Conservation (phyloP, 2,888 invertebrate species). For the Sthenelais limicola region DNA sequence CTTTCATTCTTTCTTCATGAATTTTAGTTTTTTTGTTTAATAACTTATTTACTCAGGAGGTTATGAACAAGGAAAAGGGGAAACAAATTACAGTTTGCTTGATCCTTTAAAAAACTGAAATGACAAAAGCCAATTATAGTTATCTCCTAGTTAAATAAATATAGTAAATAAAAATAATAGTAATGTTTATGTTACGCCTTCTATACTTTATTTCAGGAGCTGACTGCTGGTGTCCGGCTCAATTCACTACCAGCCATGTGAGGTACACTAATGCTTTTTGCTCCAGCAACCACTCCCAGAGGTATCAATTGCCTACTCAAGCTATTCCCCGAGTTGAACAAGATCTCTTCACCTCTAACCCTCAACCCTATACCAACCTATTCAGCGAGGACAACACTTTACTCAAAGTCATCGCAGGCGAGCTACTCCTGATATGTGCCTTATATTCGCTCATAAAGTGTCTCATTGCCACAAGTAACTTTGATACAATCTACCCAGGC, state of each 20-base stretch:
- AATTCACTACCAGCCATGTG: conserved; percentile 10
- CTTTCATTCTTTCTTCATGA: too few species aligned
- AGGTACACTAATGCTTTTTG: background rate
- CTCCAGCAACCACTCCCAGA: background rate
- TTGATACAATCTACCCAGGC: background rate
- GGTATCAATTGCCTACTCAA: background rate
- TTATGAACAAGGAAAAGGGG: too few species aligned
- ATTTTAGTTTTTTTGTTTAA: too few species aligned
- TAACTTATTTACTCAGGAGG: too few species aligned
- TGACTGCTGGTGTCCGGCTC: conserved; percentile 20
- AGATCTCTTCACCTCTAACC: too few species aligned
- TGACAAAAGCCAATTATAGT: too few species aligned
- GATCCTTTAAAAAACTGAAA: too few species aligned
- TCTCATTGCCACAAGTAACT: background rate
- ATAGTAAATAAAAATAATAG: too few species aligned
- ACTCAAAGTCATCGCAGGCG: conserved; percentile 5
- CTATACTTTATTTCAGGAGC: background rate
- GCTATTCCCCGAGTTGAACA: too few species aligned
- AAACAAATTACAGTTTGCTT: too few species aligned
- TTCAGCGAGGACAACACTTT: background rate
- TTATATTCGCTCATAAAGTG: conserved; percentile 22
- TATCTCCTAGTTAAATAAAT: too few species aligned
- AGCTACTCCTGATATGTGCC: conserved; percentile 1
- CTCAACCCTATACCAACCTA: background rate
- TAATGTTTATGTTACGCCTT: too few species aligned